Evolutionary conservation across 2,888 invertebrate species (phyloP).

Genomic region (Rotaria magnacalcarata): DNA sequence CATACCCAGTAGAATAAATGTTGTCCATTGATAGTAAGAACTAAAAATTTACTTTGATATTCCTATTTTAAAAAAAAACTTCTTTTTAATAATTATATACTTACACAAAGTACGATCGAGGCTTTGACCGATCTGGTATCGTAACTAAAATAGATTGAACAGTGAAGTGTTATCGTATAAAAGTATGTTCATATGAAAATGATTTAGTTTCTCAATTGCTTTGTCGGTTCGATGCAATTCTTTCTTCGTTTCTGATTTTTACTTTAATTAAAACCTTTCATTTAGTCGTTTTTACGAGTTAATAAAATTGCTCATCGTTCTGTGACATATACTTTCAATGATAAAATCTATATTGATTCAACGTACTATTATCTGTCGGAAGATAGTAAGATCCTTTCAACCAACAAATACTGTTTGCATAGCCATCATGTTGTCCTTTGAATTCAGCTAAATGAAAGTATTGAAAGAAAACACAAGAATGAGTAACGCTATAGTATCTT

Average conservation of each 20-base stretch:
- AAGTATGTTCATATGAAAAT: too few relatives aligned
- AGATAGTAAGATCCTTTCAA: background rate
- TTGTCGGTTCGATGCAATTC: too few relatives aligned
- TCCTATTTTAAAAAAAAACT: too few relatives aligned
- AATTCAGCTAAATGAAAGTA: background rate
- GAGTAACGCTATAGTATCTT: background rate
- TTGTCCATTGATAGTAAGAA: background rate
- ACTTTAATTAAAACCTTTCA: too few relatives aligned
- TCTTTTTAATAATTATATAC: background rate
- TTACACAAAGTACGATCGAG: background rate
- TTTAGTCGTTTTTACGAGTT: too few relatives aligned
- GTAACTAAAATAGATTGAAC: background rate
- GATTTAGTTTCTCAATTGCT: too few relatives aligned
- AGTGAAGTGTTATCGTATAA: background rate
- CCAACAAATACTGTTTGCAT: conserved; percentile 30
- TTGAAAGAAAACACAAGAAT: background rate
- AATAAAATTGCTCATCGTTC: background rate
- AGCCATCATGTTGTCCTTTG: background rate
- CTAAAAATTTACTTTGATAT: background rate
- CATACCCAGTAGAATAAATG: background rate
- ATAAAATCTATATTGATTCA: background rate
- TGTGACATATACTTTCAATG: too few relatives aligned
- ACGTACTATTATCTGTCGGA: conserved; percentile 2
- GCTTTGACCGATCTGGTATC: background rate
- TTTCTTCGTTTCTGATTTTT: too few relatives aligned